These are phyloP conservation scores for Anthopleura xanthogrammica DNA, from an alignment of 92 coral and sea anemone species.

Conservation along the genomic window DNA sequence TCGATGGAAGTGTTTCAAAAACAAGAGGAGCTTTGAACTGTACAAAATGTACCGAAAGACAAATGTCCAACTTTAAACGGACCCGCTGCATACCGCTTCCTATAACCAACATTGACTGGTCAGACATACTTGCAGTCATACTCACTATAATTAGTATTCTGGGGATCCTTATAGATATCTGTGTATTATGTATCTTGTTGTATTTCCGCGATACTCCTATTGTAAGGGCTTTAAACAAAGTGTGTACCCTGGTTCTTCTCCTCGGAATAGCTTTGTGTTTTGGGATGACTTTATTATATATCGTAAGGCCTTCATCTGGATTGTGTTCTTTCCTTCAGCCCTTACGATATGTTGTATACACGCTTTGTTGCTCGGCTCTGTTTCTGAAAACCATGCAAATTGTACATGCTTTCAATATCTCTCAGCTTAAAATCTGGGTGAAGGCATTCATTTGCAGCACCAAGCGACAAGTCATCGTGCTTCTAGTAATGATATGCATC, in stretches of 20 bases:
- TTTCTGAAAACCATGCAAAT: slow-evolving; percentile 42
- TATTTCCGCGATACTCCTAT: slow-evolving; percentile 29
- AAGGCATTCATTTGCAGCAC: slow-evolving; percentile 27
- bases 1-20: slow-evolving; percentile 43
- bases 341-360: too few relatives aligned
- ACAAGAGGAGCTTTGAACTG: slow-evolving; percentile 44
- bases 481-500: too few relatives aligned
- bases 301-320: too few relatives aligned
- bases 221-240: slow-evolving; percentile 36
- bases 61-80: slow-evolving; percentile 35
- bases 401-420: slow-evolving; percentile 52
- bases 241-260: too few relatives aligned
- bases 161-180: slow-evolving; percentile 29
- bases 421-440: slow-evolving; percentile 31
- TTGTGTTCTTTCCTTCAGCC: too few relatives aligned
- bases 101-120: slow-evolving; percentile 22
- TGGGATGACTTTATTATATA: too few relatives aligned
- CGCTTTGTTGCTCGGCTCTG: too few relatives aligned
- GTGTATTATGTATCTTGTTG: slow-evolving; percentile 10
- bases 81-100: slow-evolving; percentile 13
- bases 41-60: slow-evolving; percentile 38
- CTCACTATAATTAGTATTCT: slow-evolving; percentile 21
- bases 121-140: slow-evolving; percentile 2
- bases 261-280: too few relatives aligned
- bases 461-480: too few relatives aligned